phyloP scores from a whole-genome alignment of 2,888 invertebrate species.

The Callyntrura guangdongensis region DNA sequence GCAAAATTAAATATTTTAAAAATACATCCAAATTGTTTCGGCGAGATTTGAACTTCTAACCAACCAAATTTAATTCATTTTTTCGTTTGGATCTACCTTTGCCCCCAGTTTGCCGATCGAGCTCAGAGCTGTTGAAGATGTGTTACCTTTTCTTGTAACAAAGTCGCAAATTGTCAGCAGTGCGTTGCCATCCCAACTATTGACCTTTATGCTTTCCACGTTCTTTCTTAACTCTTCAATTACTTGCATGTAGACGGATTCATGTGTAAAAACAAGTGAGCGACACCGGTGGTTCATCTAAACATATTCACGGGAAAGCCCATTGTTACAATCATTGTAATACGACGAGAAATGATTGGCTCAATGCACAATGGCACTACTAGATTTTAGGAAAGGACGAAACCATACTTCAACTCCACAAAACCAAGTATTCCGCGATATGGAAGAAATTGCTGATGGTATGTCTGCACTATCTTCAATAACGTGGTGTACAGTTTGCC shows the following conservation, averaged over 20 bases:
- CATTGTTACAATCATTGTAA: no score
- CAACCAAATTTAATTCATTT: no score
- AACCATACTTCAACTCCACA: slow-evolving; percentile 35
- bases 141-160: background rate
- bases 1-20: no score
- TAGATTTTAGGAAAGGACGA: no score
- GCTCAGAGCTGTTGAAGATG: background rate
- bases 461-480: slow-evolving; percentile 41
- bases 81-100: slow-evolving; percentile 25
- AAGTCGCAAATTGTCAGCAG: slow-evolving; percentile 45
- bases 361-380: no score
- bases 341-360: no score
- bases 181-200: background rate
- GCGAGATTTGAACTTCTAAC: no score
- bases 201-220: slow-evolving; percentile 54
- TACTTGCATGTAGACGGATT: slow-evolving; percentile 73
- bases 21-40: no score
- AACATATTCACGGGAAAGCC: no score
- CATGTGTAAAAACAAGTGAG: slow-evolving; percentile 81
- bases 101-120: slow-evolving; percentile 1
- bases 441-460: background rate
- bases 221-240: slow-evolving; percentile 63
- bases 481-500: slow-evolving; percentile 8
- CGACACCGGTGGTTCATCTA: slow-evolving; percentile 78
- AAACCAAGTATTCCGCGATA: slow-evolving; percentile 39